Evolutionary conservation across 2,113 vertebrate genomes (phyloP).

Genomic region (Ardeotis arabs): DNA sequence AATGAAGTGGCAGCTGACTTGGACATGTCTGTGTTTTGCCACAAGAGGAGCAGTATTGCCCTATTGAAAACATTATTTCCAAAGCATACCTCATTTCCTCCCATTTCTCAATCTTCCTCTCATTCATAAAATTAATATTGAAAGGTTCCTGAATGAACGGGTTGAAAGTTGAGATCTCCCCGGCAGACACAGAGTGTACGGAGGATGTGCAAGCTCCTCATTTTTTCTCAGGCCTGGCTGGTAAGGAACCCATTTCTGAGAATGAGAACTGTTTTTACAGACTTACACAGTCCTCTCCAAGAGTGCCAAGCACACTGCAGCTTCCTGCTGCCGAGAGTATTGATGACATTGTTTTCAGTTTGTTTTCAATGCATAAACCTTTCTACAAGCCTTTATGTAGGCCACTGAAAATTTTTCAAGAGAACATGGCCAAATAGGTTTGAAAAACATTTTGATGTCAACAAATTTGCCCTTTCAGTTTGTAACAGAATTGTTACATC

Average conservation of each 20-base stretch:
- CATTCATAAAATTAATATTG: neutral
- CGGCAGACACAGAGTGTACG: accelerated
- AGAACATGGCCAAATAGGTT: neutral
- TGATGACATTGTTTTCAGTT: neutral
- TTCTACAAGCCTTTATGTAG: neutral
- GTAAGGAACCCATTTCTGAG: neutral
- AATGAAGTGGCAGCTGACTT: neutral
- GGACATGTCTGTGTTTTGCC: neutral
- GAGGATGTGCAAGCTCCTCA: neutral
- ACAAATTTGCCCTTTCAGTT: neutral
- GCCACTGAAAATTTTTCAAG: neutral
- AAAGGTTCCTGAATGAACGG: neutral
- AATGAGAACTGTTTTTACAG: neutral
- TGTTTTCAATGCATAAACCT: neutral
- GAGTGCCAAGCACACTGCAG: neutral
- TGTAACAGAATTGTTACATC: neutral
- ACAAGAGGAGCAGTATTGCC: neutral
- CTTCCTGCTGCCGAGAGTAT: neutral
- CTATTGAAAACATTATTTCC: neutral
- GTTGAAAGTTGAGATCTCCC: neutral
- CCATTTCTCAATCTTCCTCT: neutral
- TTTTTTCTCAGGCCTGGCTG: accelerated
- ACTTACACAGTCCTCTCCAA: neutral
- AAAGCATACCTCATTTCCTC: neutral
- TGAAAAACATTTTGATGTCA: neutral